Percentiles rank a stretch among this genome's conserved stretches.
phyloP scores from a whole-genome alignment of 2,888 invertebrate genomes.

The Drosophila birchii region DNA sequence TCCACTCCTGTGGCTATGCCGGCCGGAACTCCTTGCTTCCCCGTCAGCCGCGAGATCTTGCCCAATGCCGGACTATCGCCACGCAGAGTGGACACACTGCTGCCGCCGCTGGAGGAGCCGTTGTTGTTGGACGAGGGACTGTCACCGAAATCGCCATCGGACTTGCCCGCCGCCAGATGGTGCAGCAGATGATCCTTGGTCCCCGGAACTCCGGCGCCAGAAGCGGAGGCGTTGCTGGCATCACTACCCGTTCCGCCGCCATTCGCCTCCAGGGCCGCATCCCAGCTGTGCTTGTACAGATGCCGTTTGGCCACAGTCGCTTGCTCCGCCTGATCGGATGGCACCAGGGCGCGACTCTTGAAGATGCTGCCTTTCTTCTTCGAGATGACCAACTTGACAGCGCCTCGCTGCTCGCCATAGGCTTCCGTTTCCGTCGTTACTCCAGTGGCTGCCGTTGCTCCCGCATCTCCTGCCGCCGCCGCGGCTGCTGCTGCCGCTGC shows the following conservation, averaged over 20 bases:
- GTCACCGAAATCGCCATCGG: conserved; percentile 76
- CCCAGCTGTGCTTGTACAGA: conserved; percentile 95
- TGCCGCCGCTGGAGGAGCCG: conserved; percentile 58
- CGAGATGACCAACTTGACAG: conserved; percentile 89
- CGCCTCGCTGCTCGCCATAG: conserved; percentile 68
- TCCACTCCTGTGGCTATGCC: conserved; percentile 53
- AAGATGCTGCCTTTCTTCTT: conserved; percentile 96
- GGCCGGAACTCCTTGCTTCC: conserved; percentile 46
- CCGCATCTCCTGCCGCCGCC: conserved; percentile 59
- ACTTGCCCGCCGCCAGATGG: conserved; percentile 50
- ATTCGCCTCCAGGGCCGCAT: conserved; percentile 87
- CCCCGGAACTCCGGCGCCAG: conserved; percentile 32
- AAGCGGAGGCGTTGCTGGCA: conserved; percentile 65
- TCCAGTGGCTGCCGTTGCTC: conserved; percentile 24
- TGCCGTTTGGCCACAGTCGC: conserved; percentile 90
- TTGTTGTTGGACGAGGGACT: conserved; percentile 71
- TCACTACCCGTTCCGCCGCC: conserved; percentile 73
- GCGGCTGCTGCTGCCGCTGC: conserved; percentile 44
- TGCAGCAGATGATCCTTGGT: conserved; percentile 50
- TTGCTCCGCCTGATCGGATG: conserved; percentile 82
- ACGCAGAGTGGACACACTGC: conserved; percentile 60
- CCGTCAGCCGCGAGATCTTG: conserved; percentile 55
- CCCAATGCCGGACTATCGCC: conserved; percentile 76
- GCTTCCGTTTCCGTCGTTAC: conserved; percentile 40
- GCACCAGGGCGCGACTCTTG: conserved; percentile 91